Evolutionary conservation across 2,113 vertebrate species (phyloP).

Genomic region (Sebastes schlegelii): DNA sequence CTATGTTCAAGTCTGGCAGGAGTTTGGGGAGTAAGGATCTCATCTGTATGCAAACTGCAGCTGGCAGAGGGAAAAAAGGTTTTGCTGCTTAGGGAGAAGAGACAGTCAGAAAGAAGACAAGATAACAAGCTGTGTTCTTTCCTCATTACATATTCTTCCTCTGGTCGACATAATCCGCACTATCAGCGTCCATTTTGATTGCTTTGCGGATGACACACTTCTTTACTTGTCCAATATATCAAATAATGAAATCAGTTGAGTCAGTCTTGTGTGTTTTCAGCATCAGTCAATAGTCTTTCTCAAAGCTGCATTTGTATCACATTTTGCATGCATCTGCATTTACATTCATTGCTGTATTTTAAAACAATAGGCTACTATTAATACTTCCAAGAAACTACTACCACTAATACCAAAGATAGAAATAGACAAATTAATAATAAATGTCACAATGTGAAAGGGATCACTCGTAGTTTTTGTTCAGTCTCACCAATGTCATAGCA

Average conservation of each 20-base stretch:
- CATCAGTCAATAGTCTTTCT: neutral
- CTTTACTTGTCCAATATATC: neutral
- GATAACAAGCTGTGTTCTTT: conserved; percentile 19
- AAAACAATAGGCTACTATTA: neutral
- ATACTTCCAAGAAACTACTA: neutral
- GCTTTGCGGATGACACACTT: neutral
- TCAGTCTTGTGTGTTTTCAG: neutral
- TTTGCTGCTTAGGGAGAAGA: conserved; percentile 4
- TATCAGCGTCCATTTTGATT: neutral
- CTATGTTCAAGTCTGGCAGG: neutral
- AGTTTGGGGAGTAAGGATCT: conserved; percentile 10
- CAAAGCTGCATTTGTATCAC: neutral
- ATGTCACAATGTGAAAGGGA: neutral
- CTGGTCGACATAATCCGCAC: neutral
- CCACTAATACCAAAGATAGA: neutral
- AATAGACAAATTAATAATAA: neutral
- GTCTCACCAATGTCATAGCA: neutral
- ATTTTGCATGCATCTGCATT: neutral
- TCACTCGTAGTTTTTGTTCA: neutral
- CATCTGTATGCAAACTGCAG: conserved; percentile 45
- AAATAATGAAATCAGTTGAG: neutral
- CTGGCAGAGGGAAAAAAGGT: conserved; percentile 1
- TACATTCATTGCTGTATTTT: neutral
- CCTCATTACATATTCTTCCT: neutral
- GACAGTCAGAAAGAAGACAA: neutral